Percentiles rank a stretch among this genome's conserved stretches.
phyloP scores from a whole-genome alignment of 2,113 vertebrate genomes.

The Gobius niger region DNA sequence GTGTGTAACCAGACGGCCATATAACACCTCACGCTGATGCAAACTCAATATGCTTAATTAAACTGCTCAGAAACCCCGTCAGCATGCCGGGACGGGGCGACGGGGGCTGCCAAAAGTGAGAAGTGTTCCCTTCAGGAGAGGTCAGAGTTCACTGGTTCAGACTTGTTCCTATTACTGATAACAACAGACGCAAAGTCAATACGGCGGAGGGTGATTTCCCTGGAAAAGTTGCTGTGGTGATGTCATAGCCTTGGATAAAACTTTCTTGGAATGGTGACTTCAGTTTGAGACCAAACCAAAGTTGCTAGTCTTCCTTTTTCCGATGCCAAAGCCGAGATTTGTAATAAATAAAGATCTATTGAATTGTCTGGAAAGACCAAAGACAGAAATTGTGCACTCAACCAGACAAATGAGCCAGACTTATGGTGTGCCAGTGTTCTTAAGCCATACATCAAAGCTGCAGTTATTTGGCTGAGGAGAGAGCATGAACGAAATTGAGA shows the following conservation, averaged over 20 bases:
- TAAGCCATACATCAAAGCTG: constrained; percentile 54
- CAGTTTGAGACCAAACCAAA: neutral
- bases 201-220: neutral
- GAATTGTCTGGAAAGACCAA: constrained; percentile 17
- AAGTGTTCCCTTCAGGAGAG: constrained; percentile 21
- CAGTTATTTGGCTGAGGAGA: constrained; percentile 42
- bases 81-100: constrained; percentile 48
- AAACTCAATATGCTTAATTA: constrained; percentile 78
- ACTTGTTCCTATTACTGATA: constrained; percentile 10
- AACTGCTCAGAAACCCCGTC: constrained; percentile 66
- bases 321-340: neutral
- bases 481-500: constrained; percentile 32
- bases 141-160: constrained; percentile 38
- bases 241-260: constrained; percentile 3
- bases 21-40: constrained; percentile 69
- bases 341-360: neutral
- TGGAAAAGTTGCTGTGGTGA: neutral
- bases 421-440: constrained; percentile 39
- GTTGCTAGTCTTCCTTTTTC: neutral
- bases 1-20: constrained; percentile 54
- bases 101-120: constrained; percentile 34
- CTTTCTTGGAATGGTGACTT: constrained; percentile 6
- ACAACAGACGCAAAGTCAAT: constrained; percentile 10
- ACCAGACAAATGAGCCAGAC: constrained; percentile 22
- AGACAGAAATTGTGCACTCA: constrained; percentile 26